These are phyloP conservation scores for Heliconius congener DNA, from an alignment of 1,140 invertebrate species.

Conservation along the genomic window DNA sequence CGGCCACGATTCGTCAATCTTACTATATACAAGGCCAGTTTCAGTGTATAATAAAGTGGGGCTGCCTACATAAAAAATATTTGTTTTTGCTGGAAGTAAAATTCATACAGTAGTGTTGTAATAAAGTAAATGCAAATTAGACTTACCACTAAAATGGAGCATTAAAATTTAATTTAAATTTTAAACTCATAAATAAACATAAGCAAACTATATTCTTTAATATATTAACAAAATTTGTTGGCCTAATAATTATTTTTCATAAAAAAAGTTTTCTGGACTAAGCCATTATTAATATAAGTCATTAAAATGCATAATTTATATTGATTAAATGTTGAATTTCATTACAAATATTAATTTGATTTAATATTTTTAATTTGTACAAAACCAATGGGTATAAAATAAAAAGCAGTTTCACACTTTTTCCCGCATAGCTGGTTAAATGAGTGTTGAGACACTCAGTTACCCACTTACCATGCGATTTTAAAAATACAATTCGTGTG, in stretches of 20 bases:
- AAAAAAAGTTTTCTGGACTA: neutral
- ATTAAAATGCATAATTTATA: neutral
- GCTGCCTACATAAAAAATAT: neutral
- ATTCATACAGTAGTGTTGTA: neutral
- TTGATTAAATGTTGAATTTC: neutral
- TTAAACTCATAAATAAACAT: constrained; percentile 16
- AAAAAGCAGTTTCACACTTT: neutral
- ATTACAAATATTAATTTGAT: neutral
- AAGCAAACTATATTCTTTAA: constrained; percentile 15
- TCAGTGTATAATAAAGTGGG: neutral
- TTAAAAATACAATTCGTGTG: too few species aligned
- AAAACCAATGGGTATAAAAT: too few species aligned
- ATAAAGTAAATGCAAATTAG: constrained; percentile 23
- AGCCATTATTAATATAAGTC: neutral
- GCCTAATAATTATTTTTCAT: neutral
- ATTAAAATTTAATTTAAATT: neutral
- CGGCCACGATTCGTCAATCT: too few species aligned
- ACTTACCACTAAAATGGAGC: neutral
- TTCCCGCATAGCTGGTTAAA: neutral
- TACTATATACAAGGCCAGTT: neutral
- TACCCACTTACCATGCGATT: too few species aligned
- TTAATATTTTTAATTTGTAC: too few species aligned
- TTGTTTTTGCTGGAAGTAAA: neutral
- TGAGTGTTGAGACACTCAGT: neutral
- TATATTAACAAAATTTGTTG: neutral